These are phyloP conservation scores for Puffinus mauretanicus DNA, from an alignment of 2,113 vertebrate genomes.

Conservation along the genomic window DNA sequence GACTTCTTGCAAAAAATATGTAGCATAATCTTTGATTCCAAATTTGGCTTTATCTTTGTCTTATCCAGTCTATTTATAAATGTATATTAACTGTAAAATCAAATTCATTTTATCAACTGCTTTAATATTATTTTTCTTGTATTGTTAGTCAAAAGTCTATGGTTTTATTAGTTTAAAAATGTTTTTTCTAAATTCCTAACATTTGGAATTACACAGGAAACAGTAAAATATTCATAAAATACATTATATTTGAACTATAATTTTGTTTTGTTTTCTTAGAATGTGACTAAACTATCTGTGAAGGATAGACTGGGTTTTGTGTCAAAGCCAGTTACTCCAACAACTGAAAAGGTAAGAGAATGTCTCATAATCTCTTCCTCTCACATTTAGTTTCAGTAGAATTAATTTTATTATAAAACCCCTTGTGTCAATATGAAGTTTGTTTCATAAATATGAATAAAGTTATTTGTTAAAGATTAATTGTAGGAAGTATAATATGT, in stretches of 20 bases:
- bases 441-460: not conserved
- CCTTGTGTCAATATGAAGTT: not conserved
- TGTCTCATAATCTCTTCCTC: not conserved
- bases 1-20: not conserved
- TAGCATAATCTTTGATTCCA: not conserved
- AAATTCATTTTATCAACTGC: not conserved
- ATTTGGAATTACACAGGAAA: not conserved
- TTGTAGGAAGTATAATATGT: not conserved
- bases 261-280: constrained; percentile 75
- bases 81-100: not conserved
- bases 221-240: not conserved
- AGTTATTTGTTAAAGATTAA: not conserved
- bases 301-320: constrained; percentile 91
- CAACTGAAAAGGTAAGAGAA: constrained; percentile 87
- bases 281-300: constrained; percentile 86
- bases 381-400: not conserved
- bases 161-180: not conserved
- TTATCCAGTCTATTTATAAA: not conserved
- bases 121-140: not conserved
- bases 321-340: constrained; percentile 80
- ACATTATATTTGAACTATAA: constrained; percentile 32
- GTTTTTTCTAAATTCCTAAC: not conserved
- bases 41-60: not conserved
- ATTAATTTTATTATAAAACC: not conserved
- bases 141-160: not conserved